Evolutionary conservation across 2,113 vertebrate genomes (phyloP).

Genomic region (Sclerurus mexicanus): DNA sequence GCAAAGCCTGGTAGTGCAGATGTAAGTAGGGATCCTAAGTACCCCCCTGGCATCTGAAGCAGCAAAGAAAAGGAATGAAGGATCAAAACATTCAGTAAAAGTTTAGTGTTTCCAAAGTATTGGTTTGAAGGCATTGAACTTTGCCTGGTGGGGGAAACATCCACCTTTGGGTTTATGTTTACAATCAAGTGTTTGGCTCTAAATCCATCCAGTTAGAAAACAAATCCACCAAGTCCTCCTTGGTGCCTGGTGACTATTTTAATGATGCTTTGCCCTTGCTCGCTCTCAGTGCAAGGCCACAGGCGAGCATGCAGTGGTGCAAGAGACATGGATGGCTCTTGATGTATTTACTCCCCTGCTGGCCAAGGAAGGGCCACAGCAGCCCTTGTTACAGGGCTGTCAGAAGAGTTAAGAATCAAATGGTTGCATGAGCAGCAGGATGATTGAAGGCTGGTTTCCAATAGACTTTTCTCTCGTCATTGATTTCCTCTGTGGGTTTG

Average conservation of each 20-base stretch:
- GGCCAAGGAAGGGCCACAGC: not conserved
- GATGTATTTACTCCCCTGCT: not conserved
- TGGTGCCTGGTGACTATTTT: not conserved
- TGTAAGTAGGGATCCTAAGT: accelerated
- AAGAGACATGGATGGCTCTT: not conserved
- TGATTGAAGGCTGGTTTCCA: constrained; percentile 48
- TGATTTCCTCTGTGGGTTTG: constrained; percentile 66
- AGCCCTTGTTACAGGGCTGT: constrained; percentile 35
- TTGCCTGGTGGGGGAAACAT: not conserved
- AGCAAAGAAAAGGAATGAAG: not conserved
- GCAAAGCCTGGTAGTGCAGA: not conserved
- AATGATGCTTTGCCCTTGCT: not conserved
- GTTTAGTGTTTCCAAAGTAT: not conserved
- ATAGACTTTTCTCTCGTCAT: constrained; percentile 63
- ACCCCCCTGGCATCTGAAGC: not conserved
- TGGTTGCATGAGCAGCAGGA: constrained; percentile 6
- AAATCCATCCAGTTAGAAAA: not conserved
- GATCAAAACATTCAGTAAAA: not conserved
- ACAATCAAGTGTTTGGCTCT: not conserved
- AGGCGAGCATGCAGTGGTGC: not conserved
- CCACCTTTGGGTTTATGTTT: not conserved
- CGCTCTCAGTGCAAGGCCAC: not conserved
- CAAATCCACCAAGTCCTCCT: not conserved
- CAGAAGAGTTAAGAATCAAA: constrained; percentile 12
- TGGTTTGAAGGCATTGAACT: not conserved